These are phyloP conservation scores for Parasteatoda lunata DNA, from an alignment of 2,888 invertebrate species.

Conservation along the genomic window DNA sequence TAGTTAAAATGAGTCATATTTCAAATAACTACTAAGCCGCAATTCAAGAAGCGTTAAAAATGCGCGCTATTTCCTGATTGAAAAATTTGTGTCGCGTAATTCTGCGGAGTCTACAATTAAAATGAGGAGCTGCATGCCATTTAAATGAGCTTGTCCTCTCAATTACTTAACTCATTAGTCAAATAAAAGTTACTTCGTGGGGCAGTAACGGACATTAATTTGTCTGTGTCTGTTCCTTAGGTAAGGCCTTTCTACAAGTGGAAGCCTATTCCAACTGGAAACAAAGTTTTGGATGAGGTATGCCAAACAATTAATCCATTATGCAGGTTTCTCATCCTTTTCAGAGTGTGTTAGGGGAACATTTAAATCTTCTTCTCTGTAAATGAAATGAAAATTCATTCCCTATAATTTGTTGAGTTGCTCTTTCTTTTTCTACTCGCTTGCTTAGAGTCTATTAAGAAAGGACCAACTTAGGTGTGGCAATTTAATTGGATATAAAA, in stretches of 20 bases:
- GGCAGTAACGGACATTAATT: constrained; percentile 64
- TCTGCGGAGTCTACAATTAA: constrained; percentile 56
- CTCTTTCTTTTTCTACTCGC: no score
- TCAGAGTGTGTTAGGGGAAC: no score
- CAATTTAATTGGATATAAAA: no score
- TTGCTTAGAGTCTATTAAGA: no score
- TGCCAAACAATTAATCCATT: constrained; percentile 66
- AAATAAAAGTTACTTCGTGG: constrained; percentile 64
- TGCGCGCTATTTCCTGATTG: constrained; percentile 63
- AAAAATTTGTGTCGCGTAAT: constrained; percentile 49
- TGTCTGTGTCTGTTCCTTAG: constrained; percentile 61
- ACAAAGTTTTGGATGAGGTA: constrained; percentile 60
- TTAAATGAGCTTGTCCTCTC: constrained; percentile 68
- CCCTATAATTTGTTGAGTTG: no score
- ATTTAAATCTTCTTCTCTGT: no score
- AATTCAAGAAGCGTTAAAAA: constrained; percentile 67
- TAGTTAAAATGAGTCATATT: not conserved
- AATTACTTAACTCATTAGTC: constrained; percentile 67
- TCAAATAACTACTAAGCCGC: constrained; percentile 37
- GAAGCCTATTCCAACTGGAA: constrained; percentile 46
- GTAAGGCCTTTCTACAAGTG: constrained; percentile 60
- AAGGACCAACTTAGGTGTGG: no score
- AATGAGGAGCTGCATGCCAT: constrained; percentile 58
- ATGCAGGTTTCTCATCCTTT: constrained; percentile 19
- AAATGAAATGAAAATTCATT: no score